Percentiles rank a stretch among this genome's conserved stretches.
Evolutionary conservation across 2,797 vertebrate species (phyloP).

Genomic region (Anabacerthia variegaticeps): DNA sequence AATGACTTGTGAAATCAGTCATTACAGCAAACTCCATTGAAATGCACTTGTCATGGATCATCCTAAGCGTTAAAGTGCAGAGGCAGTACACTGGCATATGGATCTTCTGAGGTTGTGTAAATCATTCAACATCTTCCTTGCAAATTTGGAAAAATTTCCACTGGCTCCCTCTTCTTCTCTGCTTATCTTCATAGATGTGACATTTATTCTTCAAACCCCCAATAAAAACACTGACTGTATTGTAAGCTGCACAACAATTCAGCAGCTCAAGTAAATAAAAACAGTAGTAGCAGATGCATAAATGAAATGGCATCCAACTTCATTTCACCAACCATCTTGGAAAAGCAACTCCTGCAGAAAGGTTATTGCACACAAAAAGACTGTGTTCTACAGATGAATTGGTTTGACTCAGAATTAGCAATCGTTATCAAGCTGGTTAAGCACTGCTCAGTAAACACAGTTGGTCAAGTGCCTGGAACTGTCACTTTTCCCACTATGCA

Average conservation of each 20-base stretch:
- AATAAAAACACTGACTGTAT: background rate
- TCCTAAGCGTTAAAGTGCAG: background rate
- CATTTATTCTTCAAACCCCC: background rate
- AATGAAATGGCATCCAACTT: slow-evolving; percentile 3
- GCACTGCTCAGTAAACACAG: background rate
- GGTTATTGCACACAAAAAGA: slow-evolving; percentile 16
- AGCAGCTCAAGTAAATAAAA: slow-evolving; percentile 45
- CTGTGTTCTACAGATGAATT: background rate
- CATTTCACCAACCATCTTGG: background rate
- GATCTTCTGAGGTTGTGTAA: background rate
- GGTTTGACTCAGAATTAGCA: background rate
- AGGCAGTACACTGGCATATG: background rate
- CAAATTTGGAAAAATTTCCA: background rate
- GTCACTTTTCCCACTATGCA: background rate
- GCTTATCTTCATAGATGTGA: background rate
- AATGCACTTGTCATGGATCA: background rate
- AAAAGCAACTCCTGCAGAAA: slow-evolving; percentile 9
- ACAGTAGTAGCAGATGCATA: slow-evolving; percentile 33
- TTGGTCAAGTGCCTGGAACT: background rate
- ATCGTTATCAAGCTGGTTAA: background rate
- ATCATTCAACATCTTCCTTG: background rate
- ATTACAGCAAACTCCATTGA: background rate
- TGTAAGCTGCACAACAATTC: slow-evolving; percentile 2
- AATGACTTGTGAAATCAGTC: background rate
- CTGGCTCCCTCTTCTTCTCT: background rate